These are phyloP conservation scores for Psittacula cyanocephala DNA, from an alignment of 2,113 vertebrate genomes.

Conservation along the genomic window DNA sequence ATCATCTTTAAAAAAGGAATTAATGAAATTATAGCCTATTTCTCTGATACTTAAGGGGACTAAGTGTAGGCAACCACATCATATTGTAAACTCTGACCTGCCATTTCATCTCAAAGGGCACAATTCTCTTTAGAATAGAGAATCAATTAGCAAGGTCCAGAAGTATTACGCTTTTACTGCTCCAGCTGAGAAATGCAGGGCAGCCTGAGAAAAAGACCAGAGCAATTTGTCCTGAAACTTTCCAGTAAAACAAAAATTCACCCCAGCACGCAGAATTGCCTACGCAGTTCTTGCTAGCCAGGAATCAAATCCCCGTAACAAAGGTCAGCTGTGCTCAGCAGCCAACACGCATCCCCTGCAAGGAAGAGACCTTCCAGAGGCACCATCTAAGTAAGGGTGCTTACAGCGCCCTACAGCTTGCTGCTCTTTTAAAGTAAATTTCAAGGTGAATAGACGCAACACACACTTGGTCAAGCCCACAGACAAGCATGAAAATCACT, in stretches of 20 bases:
- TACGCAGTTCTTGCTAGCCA: neutral
- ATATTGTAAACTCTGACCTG: neutral
- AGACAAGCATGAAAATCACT: neutral
- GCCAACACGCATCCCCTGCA: neutral
- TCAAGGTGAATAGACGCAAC: slow-evolving; percentile 52
- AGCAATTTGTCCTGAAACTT: neutral
- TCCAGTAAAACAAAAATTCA: slow-evolving; percentile 6
- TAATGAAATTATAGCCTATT: neutral
- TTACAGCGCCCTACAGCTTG: neutral
- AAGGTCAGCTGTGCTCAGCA: neutral
- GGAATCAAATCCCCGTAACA: neutral
- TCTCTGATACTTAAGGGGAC: neutral
- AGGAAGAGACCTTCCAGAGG: neutral
- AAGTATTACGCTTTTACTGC: neutral
- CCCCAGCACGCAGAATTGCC: neutral
- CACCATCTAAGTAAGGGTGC: neutral
- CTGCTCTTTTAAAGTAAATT: slow-evolving; percentile 25
- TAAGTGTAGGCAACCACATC: neutral
- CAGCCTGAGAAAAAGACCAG: slow-evolving; percentile 4
- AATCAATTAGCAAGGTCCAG: neutral
- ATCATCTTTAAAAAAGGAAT: neutral
- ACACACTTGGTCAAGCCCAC: fast-evolving
- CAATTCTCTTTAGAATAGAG: neutral
- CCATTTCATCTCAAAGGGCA: neutral
- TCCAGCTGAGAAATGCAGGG: neutral